Conservation (phyloP, 1,140 invertebrate species). For the Drosophila tsacasi region DNA sequence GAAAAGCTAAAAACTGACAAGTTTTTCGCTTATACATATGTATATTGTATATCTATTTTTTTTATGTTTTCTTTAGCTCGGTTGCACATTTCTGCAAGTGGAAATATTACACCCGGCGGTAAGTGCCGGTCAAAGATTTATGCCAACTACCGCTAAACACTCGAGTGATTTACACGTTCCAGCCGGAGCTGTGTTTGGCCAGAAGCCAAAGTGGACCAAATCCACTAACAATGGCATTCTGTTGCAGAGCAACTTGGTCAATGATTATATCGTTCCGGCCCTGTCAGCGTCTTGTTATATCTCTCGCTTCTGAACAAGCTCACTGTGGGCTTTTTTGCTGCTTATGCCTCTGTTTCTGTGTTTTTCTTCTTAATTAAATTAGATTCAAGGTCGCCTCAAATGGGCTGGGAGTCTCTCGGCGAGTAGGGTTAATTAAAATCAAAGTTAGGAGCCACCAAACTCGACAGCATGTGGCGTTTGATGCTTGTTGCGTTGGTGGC, state of each 20-base stretch:
- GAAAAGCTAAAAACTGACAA: background rate
- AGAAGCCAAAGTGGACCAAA: slow-evolving; percentile 31
- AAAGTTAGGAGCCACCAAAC: slow-evolving; percentile 3
- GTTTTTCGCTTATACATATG: background rate
- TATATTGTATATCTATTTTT: background rate
- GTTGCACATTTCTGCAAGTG: slow-evolving; percentile 1
- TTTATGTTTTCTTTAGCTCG: background rate
- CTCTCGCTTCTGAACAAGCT: slow-evolving; percentile 38
- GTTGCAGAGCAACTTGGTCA: slow-evolving; percentile 30
- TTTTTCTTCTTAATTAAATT: slow-evolving; percentile 75
- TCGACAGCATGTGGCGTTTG: slow-evolving; percentile 15
- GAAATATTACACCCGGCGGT: slow-evolving; percentile 32
- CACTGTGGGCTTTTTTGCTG: slow-evolving; percentile 20
- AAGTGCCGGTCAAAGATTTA: slow-evolving; percentile 35
- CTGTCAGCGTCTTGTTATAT: slow-evolving; percentile 49
- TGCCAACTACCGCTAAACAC: slow-evolving; percentile 38
- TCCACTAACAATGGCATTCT: slow-evolving; percentile 33
- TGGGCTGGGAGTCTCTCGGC: slow-evolving; percentile 52
- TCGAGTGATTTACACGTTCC: slow-evolving; percentile 48
- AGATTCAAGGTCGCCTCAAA: slow-evolving; percentile 65
- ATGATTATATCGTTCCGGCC: slow-evolving; percentile 64
- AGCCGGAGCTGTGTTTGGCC: slow-evolving; percentile 13
- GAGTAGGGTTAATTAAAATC: slow-evolving; percentile 42
- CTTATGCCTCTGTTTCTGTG: slow-evolving; percentile 30
- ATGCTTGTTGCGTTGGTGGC: slow-evolving; percentile 46